Base-by-base conservation (phyloP, 2,888 invertebrate genomes). In the Mantis religiosa region DNA sequence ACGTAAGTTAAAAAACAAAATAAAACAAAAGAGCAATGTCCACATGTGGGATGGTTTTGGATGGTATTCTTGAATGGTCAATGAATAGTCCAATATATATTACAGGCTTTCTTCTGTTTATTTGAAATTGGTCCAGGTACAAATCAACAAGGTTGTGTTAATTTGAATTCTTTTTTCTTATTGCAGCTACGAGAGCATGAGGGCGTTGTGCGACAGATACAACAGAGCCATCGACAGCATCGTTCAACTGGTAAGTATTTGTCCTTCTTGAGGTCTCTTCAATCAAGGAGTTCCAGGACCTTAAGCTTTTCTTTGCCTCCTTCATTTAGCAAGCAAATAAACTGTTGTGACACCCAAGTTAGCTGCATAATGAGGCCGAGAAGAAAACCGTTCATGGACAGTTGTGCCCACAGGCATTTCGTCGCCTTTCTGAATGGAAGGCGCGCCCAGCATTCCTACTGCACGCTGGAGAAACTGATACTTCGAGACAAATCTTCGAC, bases 141-240 rank as follows among this genome's bases (percentile, higher is more conserved):
- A n/a, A n/a, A n/a, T n/a, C n/a, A n/a, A n/a, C 3, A 30, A 3
- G 54, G 6, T n/a, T 9, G 28, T 28, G 2, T 14, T 88, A 83
- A 88, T 89, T n/a, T n/a, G n/a, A n/a, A n/a, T n/a, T n/a, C n/a
- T n/a, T n/a, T n/a, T n/a, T n/a, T n/a, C 91, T 89, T 91, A 90
- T 92, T 92, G 83, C 92, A 94, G 97, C 93, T 98, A 97, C 94
- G 98, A 98, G 92, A 97, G 98, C 94, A 98, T 99, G 98, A 96
- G 97, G 94, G 96, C 94, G 91, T 95, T 99, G 91, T 98, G 98
- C 95, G 98, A 98, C 94, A 96, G 97, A 93, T 99, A 98, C 95
- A 99, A 98, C 94, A 96, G 97, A 93, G 98, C 98, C 92, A 98
- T 98, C 93, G 98, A 98, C 94, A 97, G 97, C 93, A 97, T 98